Evolutionary conservation across 2,797 vertebrate genomes (phyloP).

Genomic region (Sylvia borin): DNA sequence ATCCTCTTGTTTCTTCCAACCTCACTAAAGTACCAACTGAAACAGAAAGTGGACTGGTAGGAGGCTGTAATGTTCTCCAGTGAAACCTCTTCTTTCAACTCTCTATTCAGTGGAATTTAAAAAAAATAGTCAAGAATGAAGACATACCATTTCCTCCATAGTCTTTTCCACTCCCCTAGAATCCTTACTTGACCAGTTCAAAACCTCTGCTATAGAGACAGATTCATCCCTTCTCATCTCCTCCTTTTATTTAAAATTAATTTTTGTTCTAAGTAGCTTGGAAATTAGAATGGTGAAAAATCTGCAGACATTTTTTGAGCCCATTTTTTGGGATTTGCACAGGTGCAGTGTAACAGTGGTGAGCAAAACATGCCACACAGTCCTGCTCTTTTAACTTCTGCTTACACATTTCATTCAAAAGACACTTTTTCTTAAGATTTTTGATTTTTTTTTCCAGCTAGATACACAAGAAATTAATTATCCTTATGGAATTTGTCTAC

Average conservation of each 20-base stretch:
- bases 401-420: not conserved
- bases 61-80: not conserved
- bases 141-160: not conserved
- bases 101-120: not conserved
- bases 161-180: not conserved
- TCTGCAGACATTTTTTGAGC: not conserved
- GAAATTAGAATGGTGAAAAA: not conserved
- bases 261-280: not conserved
- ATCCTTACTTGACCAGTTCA: not conserved
- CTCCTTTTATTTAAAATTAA: not conserved
- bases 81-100: not conserved
- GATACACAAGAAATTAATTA: not conserved
- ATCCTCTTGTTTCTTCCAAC: not conserved
- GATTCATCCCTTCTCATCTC: not conserved
- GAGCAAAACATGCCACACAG: not conserved
- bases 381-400: not conserved
- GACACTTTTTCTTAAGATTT: not conserved
- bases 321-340: not conserved
- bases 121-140: not conserved
- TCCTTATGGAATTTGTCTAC: not conserved
- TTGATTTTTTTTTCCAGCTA: not conserved
- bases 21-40: not conserved
- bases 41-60: not conserved
- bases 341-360: not conserved
- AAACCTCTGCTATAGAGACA: not conserved